Conservation (phyloP, 2,888 invertebrate species). For the Drepana falcataria region DNA sequence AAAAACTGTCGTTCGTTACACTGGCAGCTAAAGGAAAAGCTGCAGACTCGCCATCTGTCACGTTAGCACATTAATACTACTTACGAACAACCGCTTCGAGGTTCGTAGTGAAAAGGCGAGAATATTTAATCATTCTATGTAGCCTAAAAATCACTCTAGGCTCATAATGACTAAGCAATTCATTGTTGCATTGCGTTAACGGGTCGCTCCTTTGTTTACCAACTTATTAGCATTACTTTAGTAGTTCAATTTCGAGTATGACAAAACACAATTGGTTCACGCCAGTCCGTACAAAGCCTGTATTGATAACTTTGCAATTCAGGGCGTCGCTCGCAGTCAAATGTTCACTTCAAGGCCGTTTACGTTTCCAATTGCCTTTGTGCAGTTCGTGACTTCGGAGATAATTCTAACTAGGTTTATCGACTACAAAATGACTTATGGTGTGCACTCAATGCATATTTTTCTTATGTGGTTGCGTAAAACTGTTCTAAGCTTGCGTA, state of each 20-base stretch:
- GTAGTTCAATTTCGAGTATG: not conserved
- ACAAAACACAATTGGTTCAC: not conserved
- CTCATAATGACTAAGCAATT: too few relatives aligned
- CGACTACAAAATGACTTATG: constrained; percentile 2
- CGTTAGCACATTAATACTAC: too few relatives aligned
- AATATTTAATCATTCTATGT: too few relatives aligned
- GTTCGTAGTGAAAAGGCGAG: too few relatives aligned
- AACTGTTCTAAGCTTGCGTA: not conserved
- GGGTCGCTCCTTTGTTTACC: too few relatives aligned
- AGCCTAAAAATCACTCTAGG: too few relatives aligned
- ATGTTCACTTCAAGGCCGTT: constrained; percentile 2
- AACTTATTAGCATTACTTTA: too few relatives aligned
- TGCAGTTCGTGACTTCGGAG: constrained; percentile 1
- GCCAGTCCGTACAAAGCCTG: not conserved
- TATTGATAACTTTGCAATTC: constrained; percentile 6
- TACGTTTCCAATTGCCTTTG: not conserved
- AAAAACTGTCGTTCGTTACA: too few relatives aligned
- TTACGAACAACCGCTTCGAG: too few relatives aligned
- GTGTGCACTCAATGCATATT: constrained; percentile 1
- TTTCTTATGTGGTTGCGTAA: not conserved
- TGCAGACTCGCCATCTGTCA: too few relatives aligned
- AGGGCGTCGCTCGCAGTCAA: constrained; percentile 11
- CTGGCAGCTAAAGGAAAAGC: too few relatives aligned
- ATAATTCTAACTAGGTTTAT: constrained; percentile 8
- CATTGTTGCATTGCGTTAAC: too few relatives aligned